Evolutionary conservation across 2,113 vertebrate species (phyloP).

Genomic region (Hirundichthys speculiger): DNA sequence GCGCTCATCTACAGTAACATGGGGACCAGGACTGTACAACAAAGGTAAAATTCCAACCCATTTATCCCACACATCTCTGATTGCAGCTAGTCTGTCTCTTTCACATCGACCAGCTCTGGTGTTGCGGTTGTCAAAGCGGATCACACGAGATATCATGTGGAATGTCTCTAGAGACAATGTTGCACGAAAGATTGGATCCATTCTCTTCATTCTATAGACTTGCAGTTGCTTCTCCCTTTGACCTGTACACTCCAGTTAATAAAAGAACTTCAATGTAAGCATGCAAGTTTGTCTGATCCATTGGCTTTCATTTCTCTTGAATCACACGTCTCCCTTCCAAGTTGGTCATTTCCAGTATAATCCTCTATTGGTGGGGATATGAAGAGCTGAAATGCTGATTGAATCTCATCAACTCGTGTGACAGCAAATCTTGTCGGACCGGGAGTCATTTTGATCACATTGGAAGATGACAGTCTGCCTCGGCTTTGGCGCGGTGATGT

Average conservation of each 20-base stretch:
- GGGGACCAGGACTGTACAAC: too few relatives aligned
- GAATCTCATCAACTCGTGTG: not conserved
- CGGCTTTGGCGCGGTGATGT: not conserved
- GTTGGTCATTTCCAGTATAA: too few relatives aligned
- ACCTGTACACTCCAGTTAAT: conserved; percentile 16
- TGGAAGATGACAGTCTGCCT: not conserved
- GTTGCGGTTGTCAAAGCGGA: too few relatives aligned
- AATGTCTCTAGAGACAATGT: not conserved
- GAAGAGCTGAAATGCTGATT: too few relatives aligned
- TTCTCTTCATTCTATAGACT: not conserved
- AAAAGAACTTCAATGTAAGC: conserved; percentile 13
- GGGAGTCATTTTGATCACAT: conserved; percentile 7
- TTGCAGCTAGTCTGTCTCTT: too few relatives aligned
- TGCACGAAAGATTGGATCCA: too few relatives aligned
- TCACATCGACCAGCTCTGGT: too few relatives aligned
- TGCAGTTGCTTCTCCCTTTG: conserved; percentile 12
- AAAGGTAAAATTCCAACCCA: too few relatives aligned
- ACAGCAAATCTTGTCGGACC: not conserved
- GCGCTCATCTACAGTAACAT: too few relatives aligned
- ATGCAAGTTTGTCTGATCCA: conserved; percentile 6
- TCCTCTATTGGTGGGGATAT: too few relatives aligned
- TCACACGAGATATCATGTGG: not conserved
- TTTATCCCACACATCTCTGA: too few relatives aligned
- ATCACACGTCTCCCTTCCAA: not conserved
- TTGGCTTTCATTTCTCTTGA: not conserved